Evolutionary conservation across 2,113 vertebrate species (phyloP).

Genomic region (Entelurus aequoreus): DNA sequence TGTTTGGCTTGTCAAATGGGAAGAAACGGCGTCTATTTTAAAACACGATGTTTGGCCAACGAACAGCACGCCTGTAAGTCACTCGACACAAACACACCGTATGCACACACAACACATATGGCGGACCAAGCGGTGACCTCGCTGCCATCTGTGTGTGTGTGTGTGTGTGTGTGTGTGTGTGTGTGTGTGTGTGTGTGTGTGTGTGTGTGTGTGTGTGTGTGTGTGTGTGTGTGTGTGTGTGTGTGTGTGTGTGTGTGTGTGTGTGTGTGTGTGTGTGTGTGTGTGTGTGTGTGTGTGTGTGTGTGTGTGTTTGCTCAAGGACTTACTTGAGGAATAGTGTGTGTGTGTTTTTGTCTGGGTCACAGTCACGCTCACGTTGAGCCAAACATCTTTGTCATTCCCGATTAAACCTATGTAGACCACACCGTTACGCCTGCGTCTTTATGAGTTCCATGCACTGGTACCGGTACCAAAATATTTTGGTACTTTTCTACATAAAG

Average conservation of each 20-base stretch:
- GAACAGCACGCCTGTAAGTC: not conserved
- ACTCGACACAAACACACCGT: constrained; percentile 11
- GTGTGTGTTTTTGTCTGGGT: not conserved
- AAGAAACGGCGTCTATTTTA: not conserved
- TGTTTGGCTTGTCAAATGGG: not conserved
- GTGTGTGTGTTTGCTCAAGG: not conserved
- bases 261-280: constrained; percentile 32
- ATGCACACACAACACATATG: constrained; percentile 20
- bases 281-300: not conserved
- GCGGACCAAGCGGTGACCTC: constrained; percentile 5
- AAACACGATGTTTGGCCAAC: not conserved
- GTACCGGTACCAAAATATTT: no score
- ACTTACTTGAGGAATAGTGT: not conserved
- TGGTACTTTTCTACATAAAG: no score
- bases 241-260: no score
- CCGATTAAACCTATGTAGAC: not conserved
- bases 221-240: no score
- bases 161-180: not conserved
- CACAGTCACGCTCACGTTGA: constrained; percentile 10
- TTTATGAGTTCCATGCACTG: constrained; percentile 11
- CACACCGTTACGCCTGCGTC: constrained; percentile 13
- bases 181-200: no score
- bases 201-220: no score
- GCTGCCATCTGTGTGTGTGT: constrained; percentile 19
- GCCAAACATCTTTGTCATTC: constrained; percentile 12